Evolutionary conservation across 2,797 vertebrate species (phyloP).

Genomic region (Sciaenops ocellatus): DNA sequence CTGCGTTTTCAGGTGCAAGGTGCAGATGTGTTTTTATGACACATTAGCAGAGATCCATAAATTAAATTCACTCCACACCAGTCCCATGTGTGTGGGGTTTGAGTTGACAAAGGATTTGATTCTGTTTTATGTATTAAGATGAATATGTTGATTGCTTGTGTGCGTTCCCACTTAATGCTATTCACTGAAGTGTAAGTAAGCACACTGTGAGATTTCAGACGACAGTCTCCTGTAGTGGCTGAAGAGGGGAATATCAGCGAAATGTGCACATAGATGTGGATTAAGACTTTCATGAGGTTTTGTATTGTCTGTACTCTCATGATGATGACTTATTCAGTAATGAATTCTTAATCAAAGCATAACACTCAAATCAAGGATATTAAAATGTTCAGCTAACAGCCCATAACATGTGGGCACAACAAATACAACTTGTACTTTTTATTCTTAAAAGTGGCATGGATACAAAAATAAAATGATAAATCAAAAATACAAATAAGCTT

Average conservation of each 20-base stretch:
- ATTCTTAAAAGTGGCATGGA: conserved; percentile 5
- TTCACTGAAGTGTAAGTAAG: conserved; percentile 44
- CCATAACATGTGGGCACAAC: conserved; percentile 27
- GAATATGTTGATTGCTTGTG: conserved; percentile 47
- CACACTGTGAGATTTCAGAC: conserved; percentile 45
- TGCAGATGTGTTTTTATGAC: conserved; percentile 9
- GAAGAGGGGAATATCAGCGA: conserved; percentile 23
- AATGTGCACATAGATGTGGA: conserved; percentile 29
- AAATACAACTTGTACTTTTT: conserved; percentile 26
- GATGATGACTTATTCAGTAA: conserved; percentile 42
- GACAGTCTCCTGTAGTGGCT: conserved; percentile 19
- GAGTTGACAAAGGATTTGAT: conserved; percentile 34
- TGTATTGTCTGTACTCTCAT: conserved; percentile 37
- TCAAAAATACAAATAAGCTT: conserved; percentile 1
- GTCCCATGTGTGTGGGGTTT: conserved; percentile 15
- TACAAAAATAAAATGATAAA: conserved; percentile 15
- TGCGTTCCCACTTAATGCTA: conserved; percentile 42
- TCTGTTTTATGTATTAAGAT: conserved; percentile 42
- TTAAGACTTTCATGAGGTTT: conserved; percentile 31
- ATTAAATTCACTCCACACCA: conserved; percentile 12
- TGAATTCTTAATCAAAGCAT: conserved; percentile 52
- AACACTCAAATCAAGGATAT: conserved; percentile 37
- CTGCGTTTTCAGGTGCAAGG: conserved; percentile 12
- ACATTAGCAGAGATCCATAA: background rate
- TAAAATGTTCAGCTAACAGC: conserved; percentile 19